Percentiles rank a stretch among this genome's conserved stretches.
Evolutionary conservation across 2,113 vertebrate genomes (phyloP).

Genomic region (Pao palembangensis): DNA sequence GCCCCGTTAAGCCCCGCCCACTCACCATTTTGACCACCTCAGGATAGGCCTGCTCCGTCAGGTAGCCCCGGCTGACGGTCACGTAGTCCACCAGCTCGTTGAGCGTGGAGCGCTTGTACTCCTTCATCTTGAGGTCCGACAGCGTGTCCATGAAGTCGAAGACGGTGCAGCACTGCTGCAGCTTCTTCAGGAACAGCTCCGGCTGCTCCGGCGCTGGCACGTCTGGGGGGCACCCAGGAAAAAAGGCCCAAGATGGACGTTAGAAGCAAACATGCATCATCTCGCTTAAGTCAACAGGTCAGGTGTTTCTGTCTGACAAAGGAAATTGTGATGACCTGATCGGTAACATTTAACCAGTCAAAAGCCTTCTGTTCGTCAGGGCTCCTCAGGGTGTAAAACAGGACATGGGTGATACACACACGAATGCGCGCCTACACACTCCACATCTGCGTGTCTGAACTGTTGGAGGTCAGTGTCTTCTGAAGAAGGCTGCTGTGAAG

Average conservation of each 20-base stretch:
- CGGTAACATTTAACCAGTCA: too few relatives aligned
- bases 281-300: too few relatives aligned
- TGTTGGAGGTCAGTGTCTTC: too few relatives aligned
- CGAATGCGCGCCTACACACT: too few relatives aligned
- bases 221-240: slow-evolving; percentile 73
- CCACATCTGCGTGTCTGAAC: too few relatives aligned
- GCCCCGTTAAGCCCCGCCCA: neutral
- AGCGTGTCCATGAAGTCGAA: slow-evolving; percentile 99
- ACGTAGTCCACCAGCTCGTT: slow-evolving; percentile 99
- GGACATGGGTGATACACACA: too few relatives aligned
- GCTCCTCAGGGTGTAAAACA: too few relatives aligned
- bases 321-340: too few relatives aligned
- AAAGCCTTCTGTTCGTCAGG: too few relatives aligned
- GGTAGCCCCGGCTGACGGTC: slow-evolving; percentile 98
- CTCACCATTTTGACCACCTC: slow-evolving; percentile 99
- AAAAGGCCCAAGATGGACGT: neutral
- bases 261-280: neutral
- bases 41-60: slow-evolving; percentile 99
- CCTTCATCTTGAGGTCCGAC: slow-evolving; percentile 99
- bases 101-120: slow-evolving; percentile 99
- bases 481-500: too few relatives aligned
- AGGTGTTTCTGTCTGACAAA: too few relatives aligned
- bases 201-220: slow-evolving; percentile 96
- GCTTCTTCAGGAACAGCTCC: slow-evolving; percentile 99
- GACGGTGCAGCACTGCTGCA: slow-evolving; percentile 99